phyloP scores from a whole-genome alignment of 2,113 vertebrate species.

The Corythoichthys intestinalis region DNA sequence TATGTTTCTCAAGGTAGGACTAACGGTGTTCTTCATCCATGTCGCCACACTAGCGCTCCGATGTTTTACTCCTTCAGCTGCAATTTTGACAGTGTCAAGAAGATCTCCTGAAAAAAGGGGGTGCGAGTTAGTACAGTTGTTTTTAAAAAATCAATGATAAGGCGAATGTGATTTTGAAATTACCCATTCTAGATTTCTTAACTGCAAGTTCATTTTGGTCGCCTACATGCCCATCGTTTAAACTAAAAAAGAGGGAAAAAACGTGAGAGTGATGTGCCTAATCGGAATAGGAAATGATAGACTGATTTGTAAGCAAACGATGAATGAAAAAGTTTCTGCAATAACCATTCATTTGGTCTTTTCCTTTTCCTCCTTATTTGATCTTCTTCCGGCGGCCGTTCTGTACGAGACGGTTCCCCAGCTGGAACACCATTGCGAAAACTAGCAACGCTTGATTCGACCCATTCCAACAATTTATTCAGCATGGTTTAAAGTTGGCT shows the following conservation, averaged over 20 bases:
- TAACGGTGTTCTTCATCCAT: slow-evolving; percentile 70
- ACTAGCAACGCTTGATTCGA: slow-evolving; percentile 67
- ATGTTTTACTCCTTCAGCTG: slow-evolving; percentile 71
- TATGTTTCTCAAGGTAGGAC: slow-evolving; percentile 59
- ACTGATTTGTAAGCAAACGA: too few species aligned
- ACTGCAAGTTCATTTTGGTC: slow-evolving; percentile 52
- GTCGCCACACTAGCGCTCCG: slow-evolving; percentile 64
- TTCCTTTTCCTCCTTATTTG: slow-evolving; percentile 52
- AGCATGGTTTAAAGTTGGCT: slow-evolving; percentile 67
- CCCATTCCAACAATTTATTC: slow-evolving; percentile 75
- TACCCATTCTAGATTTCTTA: slow-evolving; percentile 77
- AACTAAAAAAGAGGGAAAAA: slow-evolving; percentile 47
- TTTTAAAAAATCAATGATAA: not conserved
- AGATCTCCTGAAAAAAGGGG: slow-evolving; percentile 57
- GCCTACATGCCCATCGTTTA: slow-evolving; percentile 59
- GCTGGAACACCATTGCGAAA: slow-evolving; percentile 67
- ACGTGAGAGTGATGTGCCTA: not conserved
- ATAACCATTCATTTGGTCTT: slow-evolving; percentile 67
- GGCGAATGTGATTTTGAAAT: not conserved
- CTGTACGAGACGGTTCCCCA: slow-evolving; percentile 34
- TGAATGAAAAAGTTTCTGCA: not conserved
- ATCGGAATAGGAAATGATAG: not conserved
- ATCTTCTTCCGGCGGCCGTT: slow-evolving; percentile 37
- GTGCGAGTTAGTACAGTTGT: not conserved
- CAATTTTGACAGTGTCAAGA: slow-evolving; percentile 67